Percentiles rank a stretch among this genome's conserved stretches.
Conservation (phyloP, 1,140 invertebrate genomes). For the Acromyrmex charruanus region DNA sequence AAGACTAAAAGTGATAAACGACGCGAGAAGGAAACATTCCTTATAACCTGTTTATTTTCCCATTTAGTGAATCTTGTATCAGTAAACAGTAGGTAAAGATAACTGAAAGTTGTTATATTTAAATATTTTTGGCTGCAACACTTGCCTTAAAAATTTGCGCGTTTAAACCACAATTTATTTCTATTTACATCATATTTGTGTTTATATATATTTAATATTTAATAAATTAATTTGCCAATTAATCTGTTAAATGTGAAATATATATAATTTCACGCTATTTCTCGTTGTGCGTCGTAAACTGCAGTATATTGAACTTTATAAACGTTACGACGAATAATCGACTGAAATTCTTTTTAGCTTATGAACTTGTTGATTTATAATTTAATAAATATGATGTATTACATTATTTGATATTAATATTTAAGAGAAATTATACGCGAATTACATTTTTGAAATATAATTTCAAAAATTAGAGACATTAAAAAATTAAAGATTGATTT, state of each 20-base stretch:
- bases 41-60: not conserved
- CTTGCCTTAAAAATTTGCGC: not conserved
- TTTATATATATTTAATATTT: not conserved
- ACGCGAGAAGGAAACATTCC: not conserved
- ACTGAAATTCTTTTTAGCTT: too few relatives aligned
- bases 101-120: not conserved
- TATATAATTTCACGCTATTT: not conserved
- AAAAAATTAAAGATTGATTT: not conserved
- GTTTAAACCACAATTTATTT: not conserved
- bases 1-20: constrained; percentile 27
- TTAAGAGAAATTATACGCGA: not conserved
- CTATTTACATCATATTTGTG: not conserved
- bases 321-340: too few relatives aligned
- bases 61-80: not conserved
- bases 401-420: not conserved
- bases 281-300: too few relatives aligned
- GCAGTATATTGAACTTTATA: too few relatives aligned
- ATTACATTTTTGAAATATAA: not conserved
- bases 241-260: not conserved
- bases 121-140: not conserved
- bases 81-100: not conserved
- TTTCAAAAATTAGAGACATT: not conserved
- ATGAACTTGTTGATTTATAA: too few relatives aligned
- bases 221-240: not conserved
- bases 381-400: not conserved